Base-by-base conservation (phyloP, 2,797 vertebrate species). In the Meda fulgida region DNA sequence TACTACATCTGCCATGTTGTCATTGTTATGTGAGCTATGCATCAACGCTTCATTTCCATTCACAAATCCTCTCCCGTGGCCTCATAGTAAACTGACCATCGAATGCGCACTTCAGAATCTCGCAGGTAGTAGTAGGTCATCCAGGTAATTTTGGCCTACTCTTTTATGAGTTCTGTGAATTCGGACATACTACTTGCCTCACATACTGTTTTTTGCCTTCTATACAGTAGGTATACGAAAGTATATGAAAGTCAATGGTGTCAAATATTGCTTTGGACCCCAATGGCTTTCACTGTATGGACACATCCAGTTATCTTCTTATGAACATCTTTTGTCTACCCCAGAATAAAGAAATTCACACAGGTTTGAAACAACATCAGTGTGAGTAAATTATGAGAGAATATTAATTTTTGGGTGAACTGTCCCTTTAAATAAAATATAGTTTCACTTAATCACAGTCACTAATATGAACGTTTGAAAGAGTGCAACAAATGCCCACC, bases 401-500 rank as follows among this genome's bases (percentile, higher is more conserved):
- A 29, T 29, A 1, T 29, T 2, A 7, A 6, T 29, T 29, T 63
- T 63, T 14, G 11, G n/a, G n/a, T 60, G 55, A 60, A 73, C 71
- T 11, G 5, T 48, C 8, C 8, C 43, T 48, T 48, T 48, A 26
- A 72, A 29, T 48, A n/a, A 36, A 43, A 11, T 38, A 21, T 36
- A 8, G 23, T 2, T 48, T 31, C n/a, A 19, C 43, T 72, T 43
- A 13, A 71, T 71, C 38, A n/a, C 23, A 71, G 69, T n/a, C 19
- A 36, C n/a, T 63, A 31, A 65, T 7, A 60, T n/a, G 11, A 29
- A 18, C 23, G 19, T 63, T 78, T 46, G n/a, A 78, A 63, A 23
- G 53, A 58, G 75, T 16, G n/a, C 53, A 78, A 78, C 55, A 78
- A 78, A 78, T 60, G 76, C 34, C 55, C 77, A 76, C 69, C n/a